Evolutionary conservation across 1,140 invertebrate genomes (phyloP).

Genomic region (Medauroidea extradentata): DNA sequence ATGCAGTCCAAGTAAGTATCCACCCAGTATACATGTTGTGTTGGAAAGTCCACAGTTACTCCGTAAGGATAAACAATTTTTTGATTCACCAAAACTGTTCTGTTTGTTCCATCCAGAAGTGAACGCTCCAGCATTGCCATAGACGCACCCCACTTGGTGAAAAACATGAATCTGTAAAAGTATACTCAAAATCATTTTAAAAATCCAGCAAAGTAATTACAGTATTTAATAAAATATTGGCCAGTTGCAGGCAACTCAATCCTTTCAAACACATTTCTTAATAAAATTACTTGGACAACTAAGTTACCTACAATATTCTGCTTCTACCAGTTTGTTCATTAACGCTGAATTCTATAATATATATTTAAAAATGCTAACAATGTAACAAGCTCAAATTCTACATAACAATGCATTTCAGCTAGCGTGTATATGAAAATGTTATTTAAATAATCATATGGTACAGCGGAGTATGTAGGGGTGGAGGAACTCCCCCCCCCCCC

Average conservation of each 20-base stretch:
- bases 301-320: no score
- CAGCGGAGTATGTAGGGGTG: no score
- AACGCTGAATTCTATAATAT: no score
- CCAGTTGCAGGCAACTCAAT: not conserved
- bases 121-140: constrained; percentile 58
- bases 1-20: constrained; percentile 72
- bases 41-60: constrained; percentile 66
- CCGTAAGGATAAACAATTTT: constrained; percentile 72
- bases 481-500: no score
- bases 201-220: not conserved
- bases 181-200: constrained; percentile 6
- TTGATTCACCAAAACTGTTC: constrained; percentile 49
- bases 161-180: constrained; percentile 61
- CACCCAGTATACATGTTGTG: constrained; percentile 70
- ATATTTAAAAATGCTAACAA: no score
- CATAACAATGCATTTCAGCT: no score
- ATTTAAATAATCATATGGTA: no score
- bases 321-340: no score
- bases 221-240: constrained; percentile 4
- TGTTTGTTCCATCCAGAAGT: constrained; percentile 54
- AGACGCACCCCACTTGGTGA: constrained; percentile 65
- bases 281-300: no score
- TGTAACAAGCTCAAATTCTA: no score
- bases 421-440: no score
- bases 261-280: not conserved